phyloP scores from a whole-genome alignment of 2,888 invertebrate genomes.

The Drosophila fungiperda region DNA sequence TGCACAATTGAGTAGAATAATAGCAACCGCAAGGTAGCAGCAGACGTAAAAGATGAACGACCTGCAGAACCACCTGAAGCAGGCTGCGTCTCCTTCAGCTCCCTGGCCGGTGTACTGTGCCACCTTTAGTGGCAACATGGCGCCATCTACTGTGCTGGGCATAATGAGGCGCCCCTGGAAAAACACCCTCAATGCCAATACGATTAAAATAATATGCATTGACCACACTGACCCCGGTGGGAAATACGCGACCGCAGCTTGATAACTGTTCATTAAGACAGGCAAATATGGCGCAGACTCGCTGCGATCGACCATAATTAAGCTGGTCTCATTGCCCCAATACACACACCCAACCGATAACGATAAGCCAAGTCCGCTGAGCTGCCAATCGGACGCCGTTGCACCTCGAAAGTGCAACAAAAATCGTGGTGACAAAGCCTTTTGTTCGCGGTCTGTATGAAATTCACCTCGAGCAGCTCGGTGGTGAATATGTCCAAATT shows the following conservation, averaged over 20 bases:
- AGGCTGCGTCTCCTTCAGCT: slow-evolving; percentile 17
- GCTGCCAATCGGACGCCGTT: slow-evolving; percentile 33
- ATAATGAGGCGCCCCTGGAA: slow-evolving; percentile 73
- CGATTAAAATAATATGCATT: slow-evolving; percentile 72
- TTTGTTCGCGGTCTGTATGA: slow-evolving; percentile 25
- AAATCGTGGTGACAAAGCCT: slow-evolving; percentile 54
- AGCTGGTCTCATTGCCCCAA: slow-evolving; percentile 69
- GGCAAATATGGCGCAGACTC: slow-evolving; percentile 86
- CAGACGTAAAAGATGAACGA: neutral
- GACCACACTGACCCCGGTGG: slow-evolving; percentile 44
- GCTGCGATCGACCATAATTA: slow-evolving; percentile 83
- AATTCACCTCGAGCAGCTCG: slow-evolving; percentile 48
- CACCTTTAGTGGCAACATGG: slow-evolving; percentile 70
- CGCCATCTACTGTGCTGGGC: slow-evolving; percentile 79
- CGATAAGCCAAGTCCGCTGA: slow-evolving; percentile 65
- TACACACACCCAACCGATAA: slow-evolving; percentile 76
- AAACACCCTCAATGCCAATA: slow-evolving; percentile 72
- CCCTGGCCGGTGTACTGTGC: slow-evolving; percentile 49
- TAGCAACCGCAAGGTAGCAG: neutral
- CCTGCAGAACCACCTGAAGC: neutral
- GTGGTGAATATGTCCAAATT: slow-evolving; percentile 77
- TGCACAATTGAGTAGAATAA: neutral
- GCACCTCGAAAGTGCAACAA: slow-evolving; percentile 83
- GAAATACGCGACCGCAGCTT: slow-evolving; percentile 84
- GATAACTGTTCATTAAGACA: slow-evolving; percentile 83